A percentile compares a stretch with the other conserved stretches of the same genome.
Conservation (phyloP, 2,888 invertebrate genomes). For the Synanthedon vespiformis region DNA sequence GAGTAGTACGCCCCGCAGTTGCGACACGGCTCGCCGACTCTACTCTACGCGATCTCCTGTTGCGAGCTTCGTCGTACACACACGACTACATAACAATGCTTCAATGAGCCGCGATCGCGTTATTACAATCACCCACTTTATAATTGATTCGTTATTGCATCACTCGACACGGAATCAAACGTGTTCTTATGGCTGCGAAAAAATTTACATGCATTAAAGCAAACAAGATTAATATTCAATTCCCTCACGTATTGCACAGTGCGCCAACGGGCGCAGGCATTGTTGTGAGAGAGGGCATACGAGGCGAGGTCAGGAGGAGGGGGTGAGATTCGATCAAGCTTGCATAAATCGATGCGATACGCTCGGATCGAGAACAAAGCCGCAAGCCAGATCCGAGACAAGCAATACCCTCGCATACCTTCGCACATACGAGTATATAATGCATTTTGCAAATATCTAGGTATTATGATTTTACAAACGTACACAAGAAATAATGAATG, state of each 20-base stretch:
- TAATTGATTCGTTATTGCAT: not conserved
- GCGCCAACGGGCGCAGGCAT: slow-evolving; percentile 27
- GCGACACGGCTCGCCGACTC: slow-evolving; percentile 12
- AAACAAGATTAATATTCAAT: slow-evolving; percentile 20
- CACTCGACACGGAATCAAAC: not conserved
- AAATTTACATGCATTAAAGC: not conserved
- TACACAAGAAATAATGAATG: no score
- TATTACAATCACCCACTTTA: slow-evolving; percentile 6
- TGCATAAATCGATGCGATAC: slow-evolving; percentile 67
- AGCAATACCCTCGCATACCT: slow-evolving; percentile 11
- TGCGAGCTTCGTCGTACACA: slow-evolving; percentile 3
- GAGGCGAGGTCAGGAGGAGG: slow-evolving; percentile 13
- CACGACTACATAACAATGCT: slow-evolving; percentile 14
- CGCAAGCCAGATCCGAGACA: slow-evolving; percentile 39
- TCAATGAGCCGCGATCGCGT: slow-evolving; percentile 22
- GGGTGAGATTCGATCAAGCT: slow-evolving; percentile 57
- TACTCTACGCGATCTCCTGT: slow-evolving; percentile 9
- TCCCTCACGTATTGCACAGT: slow-evolving; percentile 16
- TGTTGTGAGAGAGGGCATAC: slow-evolving; percentile 27
- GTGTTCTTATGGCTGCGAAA: not conserved
- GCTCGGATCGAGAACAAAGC: slow-evolving; percentile 60
- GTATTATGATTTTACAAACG: no score
- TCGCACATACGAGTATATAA: not conserved
- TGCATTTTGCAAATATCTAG: no score
- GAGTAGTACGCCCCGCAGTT: slow-evolving; percentile 5